Evolutionary conservation across 2,797 vertebrate genomes (phyloP), one percentile per base, ranked within the genome.

Genomic region (Lates japonicus): DNA sequence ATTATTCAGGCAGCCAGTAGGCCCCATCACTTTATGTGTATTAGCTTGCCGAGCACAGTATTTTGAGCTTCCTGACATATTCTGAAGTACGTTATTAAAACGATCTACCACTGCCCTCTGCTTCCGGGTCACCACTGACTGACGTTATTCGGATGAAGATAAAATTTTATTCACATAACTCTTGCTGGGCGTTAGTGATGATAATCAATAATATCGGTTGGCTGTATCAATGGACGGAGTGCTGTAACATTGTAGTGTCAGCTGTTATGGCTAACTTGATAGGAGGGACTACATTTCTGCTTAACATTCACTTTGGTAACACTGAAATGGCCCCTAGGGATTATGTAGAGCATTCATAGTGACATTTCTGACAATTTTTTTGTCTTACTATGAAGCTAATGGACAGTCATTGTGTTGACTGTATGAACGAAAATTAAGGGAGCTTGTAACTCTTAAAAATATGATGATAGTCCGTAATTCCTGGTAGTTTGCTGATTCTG

Each of bases 321-420:
- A 33, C 2, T 41, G 7, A 41, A 31, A 67, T 25, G 6, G 9
- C n/a, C 12, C 10, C 6, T 19, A 14, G 9, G 10, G 22, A 11
- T 22, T 39, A n/a, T 31, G 2, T 29, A 20, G 19, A 7, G 13
- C 37, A 19, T 25, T 63, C 3, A 52, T 44, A 49, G 13, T 16
- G 13, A 46, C 10, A 54, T 19, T 33, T n/a, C n/a, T 52, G 12
- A 7, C 12, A 55, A 42, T 11, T n/a, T n/a, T 31, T 12, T 76
- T 82, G 86, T 77, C 69, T 84, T 16, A 70, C 74, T 76, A 68
- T 78, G 61, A 61, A 55, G 17, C 64, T 69, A 39, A 14, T 13
- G 12, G 12, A 31, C 2, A 16, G 5, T 25, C 11, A 31, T 29
- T 61, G 29, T 29, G 12, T 2, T 16, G 1, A 16, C 3, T 39